Base-by-base conservation (phyloP, 92 coral and sea anemone genomes). In the Micromussa lordhowensis region DNA sequence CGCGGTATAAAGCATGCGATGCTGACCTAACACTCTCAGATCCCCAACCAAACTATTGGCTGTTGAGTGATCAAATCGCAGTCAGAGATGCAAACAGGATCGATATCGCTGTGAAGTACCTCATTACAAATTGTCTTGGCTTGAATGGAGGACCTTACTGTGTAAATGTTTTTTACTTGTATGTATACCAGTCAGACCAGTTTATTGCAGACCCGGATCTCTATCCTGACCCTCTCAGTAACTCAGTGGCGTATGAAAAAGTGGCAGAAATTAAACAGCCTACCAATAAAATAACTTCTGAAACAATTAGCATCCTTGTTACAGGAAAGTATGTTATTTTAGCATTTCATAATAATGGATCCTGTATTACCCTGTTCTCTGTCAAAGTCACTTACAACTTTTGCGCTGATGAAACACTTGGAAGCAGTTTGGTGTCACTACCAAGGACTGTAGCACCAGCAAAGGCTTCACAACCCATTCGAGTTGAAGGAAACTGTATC, bases 311-410 rank as follows among this genome's bases (percentile, higher is more conserved):
- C 21, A 28, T 91, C 36, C 77, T 30, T 32, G 68, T 93, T 32
- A 85, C 26, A 17, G 69, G 22, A n/a, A 81, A 64, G 1, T 84
- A 92, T 2, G 5, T 94, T 28, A 74, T 81, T 21, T 75, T 94
- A 3, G 98, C 95, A 0, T 79, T 94, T 44, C 91, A 80, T 18
- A 92, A 90, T 79, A 81, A 85, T 83, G 99, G 98, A 9, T 84
- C 83, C 0, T 96, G 99, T 59, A 81, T 61, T 54, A 51, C 78
- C 14, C 68, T 96, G 4, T 83, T 66, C 30, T 81, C 87, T 24
- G 91, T 96, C 12, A 83, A 29, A 6, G 75, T 92, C 17, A 82
- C 88, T 51, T 96, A 90, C 55, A 88, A 90, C 79, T 79, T 79
- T 59, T 96, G 99, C 80, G 84, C 90, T 32, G 87, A 72, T 29